Evolutionary conservation across 2,797 vertebrate genomes (phyloP).

Genomic region (Iguana delicatissima): DNA sequence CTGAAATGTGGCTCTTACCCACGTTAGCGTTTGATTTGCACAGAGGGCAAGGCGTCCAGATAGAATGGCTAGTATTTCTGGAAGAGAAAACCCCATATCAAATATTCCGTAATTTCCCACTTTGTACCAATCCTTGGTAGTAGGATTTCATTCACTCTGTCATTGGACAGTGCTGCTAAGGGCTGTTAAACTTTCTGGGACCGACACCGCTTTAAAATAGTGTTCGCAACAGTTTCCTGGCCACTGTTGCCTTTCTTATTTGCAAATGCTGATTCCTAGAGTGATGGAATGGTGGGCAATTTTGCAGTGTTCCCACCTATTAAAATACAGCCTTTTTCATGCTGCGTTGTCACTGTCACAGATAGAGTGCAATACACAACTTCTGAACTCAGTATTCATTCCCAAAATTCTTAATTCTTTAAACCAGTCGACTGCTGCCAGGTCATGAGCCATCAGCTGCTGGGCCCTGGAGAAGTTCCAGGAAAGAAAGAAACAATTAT

Average conservation of each 20-base stretch:
- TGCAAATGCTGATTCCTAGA: neutral
- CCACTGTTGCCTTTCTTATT: neutral
- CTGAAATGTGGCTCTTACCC: neutral
- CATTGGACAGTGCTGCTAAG: neutral
- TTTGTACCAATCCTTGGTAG: neutral
- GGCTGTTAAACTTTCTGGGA: neutral
- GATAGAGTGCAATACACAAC: neutral
- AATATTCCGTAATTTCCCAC: neutral
- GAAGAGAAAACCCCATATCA: no score
- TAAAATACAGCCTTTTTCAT: neutral
- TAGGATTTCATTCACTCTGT: neutral
- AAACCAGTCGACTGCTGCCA: neutral
- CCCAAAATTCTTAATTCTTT: neutral
- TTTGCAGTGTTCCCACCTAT: neutral
- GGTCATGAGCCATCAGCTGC: no score
- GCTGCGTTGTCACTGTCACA: neutral
- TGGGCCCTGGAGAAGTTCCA: no score
- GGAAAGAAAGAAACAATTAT: no score
- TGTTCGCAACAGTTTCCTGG: neutral
- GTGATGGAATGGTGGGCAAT: neutral
- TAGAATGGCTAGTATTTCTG: neutral
- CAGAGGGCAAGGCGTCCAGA: neutral
- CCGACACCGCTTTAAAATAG: neutral
- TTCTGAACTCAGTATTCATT: neutral
- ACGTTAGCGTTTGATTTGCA: no score